Conservation (phyloP, 2,888 invertebrate species). For the Achlya flavicornis region DNA sequence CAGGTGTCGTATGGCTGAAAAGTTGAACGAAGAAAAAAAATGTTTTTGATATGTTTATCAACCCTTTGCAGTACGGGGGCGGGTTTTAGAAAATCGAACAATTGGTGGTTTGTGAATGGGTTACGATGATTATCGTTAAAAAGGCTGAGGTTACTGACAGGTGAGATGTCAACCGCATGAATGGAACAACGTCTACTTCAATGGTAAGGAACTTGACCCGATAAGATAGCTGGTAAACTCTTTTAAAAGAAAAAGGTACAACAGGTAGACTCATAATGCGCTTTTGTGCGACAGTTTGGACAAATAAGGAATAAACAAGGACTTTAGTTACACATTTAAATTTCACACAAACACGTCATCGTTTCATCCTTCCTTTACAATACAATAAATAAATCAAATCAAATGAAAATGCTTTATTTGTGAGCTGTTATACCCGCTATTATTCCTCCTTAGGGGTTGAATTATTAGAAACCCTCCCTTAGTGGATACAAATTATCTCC, state of each 20-base stretch:
- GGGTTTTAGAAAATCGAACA: conserved; percentile 64
- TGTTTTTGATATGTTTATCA: conserved; percentile 82
- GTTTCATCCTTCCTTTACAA: background rate
- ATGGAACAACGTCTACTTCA: conserved; percentile 54
- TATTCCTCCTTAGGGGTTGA: no score
- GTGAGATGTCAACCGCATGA: conserved; percentile 78
- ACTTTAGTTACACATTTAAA: background rate
- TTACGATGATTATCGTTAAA: conserved; percentile 73
- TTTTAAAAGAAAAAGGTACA: conserved; percentile 39
- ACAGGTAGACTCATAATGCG: conserved; percentile 49
- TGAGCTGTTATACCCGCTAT: no score
- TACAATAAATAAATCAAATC: no score
- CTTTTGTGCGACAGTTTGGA: conserved; percentile 45
- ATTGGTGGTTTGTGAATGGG: conserved; percentile 72
- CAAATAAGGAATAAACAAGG: conserved; percentile 30
- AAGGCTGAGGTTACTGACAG: conserved; percentile 78
- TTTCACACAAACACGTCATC: background rate
- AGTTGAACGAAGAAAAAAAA: conserved; percentile 48
- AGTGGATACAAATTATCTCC: no score
- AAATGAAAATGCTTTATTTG: no score
- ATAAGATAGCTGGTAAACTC: conserved; percentile 59
- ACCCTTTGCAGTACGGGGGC: conserved; percentile 73
- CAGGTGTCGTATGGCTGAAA: conserved; percentile 68
- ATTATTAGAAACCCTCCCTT: no score
- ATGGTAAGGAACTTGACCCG: conserved; percentile 66